Base-by-base conservation (phyloP, 2,888 invertebrate genomes). In the Perizoma flavofasciatum region DNA sequence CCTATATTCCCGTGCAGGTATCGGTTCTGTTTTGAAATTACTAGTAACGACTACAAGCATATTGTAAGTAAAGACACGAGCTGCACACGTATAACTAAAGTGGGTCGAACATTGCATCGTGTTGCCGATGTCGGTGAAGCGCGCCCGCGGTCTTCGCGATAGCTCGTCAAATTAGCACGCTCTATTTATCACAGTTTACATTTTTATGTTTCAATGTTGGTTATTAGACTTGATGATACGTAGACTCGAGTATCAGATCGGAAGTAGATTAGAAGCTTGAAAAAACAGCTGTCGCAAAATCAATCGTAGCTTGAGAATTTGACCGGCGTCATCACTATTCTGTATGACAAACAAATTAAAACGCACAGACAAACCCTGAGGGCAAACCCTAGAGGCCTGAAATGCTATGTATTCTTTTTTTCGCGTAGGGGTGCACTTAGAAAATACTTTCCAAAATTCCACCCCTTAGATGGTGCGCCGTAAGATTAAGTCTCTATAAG, bases 61-160 rank as follows among this genome's bases (percentile, higher is more conserved):
- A 52, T 49, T n/a, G 41, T 55, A 50, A 53, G 55, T 34, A 39
- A 55, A 63, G 49, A 47, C 55, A 59, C 45, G 47, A 53, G 41
- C 50, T 37, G 39, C 53, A 59, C 49, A 47, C 46, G 53, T 59
- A 39, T 48, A 49, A 9, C 41, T 54, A 71, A 88, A 85, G 83
- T 89, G 71, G 89, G 88, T 86, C 88, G 83, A 76, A 82, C 80
- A 82, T 89, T 90, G 89, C 89, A 86, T 85, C 81, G 87, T 77
- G 79, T 83, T 83, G 84, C 52, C 81, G 79, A 83, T 83, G 84
- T 50, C 81, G 73, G 72, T 83, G 81, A 76, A 80, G 86, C 88
- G 86, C 78, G 79, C 76, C 77, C 78, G 82, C 77, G 71, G 77
- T 82, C 83, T 83, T 82, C 80, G 67, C 80, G 84, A 86, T 81